Evolutionary conservation across 2,797 vertebrate genomes (phyloP), one percentile per base, ranked within the genome.

Genomic region (Coccyzus lansbergi): DNA sequence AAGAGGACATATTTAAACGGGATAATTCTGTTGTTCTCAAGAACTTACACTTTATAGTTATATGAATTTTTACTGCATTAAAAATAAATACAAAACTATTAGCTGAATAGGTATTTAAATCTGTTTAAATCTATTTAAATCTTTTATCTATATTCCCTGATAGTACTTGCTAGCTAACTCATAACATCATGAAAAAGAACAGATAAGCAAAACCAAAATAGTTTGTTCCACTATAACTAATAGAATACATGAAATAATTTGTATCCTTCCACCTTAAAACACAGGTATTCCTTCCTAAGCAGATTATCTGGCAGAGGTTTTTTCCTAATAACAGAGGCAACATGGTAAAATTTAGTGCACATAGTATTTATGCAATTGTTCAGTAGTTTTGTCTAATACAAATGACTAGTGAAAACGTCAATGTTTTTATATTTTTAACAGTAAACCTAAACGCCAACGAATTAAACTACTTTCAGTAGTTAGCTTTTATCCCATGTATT

Each of bases 21-120:
- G 6, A 1, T 21, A 83, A 24, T 46, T 71, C 14, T 29, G 12
- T 51, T 81, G 16, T 29, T 86, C 49, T 2, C 4, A 15, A 81
- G 36, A 1, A 0, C 9, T 3, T 21, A 2, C 4, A 38, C 59
- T 86, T 92, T 42, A 67, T 4, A 52, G n/a, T 71, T 3, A 68
- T n/a, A 12, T 16, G 3, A 48, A 36, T 33, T 81, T 88, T 63
- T 68, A 55, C 12, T 1, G 0, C 20, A 81, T 28, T 48, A 78
- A 69, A 79, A 84, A n/a, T 8, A 60, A 48, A 52, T 5, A 6
- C 49, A 69, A 55, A 75, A 33, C 6, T 44, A 74, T 33, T 24
- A 88, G 25, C 31, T 49, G 7, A 78, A 65, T 4, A 53, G 3
- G 2, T 62, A 86, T 77, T 78, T 83, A 68, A 46, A 68, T 55